Conservation (phyloP, 1,140 invertebrate genomes). For the Pseudomyrmex dendroicus region DNA sequence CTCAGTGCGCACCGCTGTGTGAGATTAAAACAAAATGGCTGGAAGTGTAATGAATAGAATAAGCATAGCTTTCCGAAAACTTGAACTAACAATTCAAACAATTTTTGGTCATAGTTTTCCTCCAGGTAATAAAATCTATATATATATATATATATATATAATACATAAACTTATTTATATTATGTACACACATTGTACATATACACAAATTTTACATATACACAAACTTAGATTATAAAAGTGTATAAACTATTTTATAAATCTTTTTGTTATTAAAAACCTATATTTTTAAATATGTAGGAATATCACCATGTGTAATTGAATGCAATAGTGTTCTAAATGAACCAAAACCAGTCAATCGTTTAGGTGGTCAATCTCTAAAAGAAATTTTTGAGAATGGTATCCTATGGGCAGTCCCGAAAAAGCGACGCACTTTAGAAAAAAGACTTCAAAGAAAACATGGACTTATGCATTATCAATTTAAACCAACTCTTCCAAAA, state of each 20-base stretch:
- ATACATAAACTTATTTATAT: not conserved
- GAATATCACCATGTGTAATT: conserved; percentile 77
- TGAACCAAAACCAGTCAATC: conserved; percentile 45
- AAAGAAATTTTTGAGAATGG: conserved; percentile 89
- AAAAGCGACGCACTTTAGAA: conserved; percentile 90
- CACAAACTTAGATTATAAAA: too few relatives aligned
- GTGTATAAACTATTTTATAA: too few relatives aligned
- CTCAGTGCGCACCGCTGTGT: too few relatives aligned
- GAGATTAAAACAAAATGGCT: conserved; percentile 70
- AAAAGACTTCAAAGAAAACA: conserved; percentile 90
- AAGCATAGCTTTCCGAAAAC: conserved; percentile 72
- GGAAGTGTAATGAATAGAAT: conserved; percentile 76
- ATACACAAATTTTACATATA: not conserved
- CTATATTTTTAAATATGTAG: conserved; percentile 52
- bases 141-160: not conserved
- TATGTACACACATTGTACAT: not conserved
- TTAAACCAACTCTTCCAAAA: conserved; percentile 90
- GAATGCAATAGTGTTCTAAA: conserved; percentile 75
- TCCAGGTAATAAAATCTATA: conserved; percentile 78
- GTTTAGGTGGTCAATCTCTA: conserved; percentile 81
- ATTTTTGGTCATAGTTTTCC: conserved; percentile 81
- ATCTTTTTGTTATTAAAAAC: too few relatives aligned
- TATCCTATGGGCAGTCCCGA: conserved; percentile 93
- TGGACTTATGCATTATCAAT: conserved; percentile 87
- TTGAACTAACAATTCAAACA: conserved; percentile 78